A percentile compares a stretch with the other conserved stretches of the same genome.
Evolutionary conservation across 2,113 vertebrate genomes (phyloP).

Genomic region (Cyphomyrus plagiostoma): DNA sequence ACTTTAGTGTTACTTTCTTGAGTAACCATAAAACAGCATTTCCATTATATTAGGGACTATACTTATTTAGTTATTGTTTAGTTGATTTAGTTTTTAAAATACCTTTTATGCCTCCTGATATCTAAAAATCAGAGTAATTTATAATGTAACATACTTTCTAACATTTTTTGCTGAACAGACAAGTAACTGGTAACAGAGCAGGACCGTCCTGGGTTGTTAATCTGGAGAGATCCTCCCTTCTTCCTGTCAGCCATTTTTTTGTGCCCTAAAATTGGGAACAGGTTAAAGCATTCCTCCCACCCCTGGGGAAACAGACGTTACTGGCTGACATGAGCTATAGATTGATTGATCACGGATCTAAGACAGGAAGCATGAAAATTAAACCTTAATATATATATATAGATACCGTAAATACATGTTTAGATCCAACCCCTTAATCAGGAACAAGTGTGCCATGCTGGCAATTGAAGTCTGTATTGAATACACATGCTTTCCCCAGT

Average conservation of each 20-base stretch:
- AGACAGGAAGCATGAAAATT: slow-evolving; percentile 55
- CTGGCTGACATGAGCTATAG: slow-evolving; percentile 51
- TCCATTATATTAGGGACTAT: neutral
- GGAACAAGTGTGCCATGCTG: slow-evolving; percentile 40
- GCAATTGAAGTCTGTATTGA: slow-evolving; percentile 31
- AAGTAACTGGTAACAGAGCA: neutral
- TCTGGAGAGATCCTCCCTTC: neutral
- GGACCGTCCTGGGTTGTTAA: neutral
- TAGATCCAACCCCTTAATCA: slow-evolving; percentile 41
- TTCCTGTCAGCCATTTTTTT: neutral
- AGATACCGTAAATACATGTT: slow-evolving; percentile 41
- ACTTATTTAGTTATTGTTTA: neutral
- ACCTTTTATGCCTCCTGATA: neutral
- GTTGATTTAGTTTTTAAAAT: neutral
- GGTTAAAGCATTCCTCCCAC: neutral
- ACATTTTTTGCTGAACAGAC: neutral
- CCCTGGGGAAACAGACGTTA: slow-evolving; percentile 22
- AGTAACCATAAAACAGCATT: neutral
- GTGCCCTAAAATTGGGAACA: neutral
- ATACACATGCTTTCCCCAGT: slow-evolving; percentile 25
- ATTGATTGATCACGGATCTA: slow-evolving; percentile 59
- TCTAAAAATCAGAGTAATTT: neutral
- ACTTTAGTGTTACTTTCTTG: neutral
- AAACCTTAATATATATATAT: slow-evolving; percentile 56
- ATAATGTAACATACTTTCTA: neutral